Percentiles rank a stretch among this genome's conserved stretches.
phyloP scores from a whole-genome alignment of 2,113 vertebrate species.

The Hypomesus transpacificus region DNA sequence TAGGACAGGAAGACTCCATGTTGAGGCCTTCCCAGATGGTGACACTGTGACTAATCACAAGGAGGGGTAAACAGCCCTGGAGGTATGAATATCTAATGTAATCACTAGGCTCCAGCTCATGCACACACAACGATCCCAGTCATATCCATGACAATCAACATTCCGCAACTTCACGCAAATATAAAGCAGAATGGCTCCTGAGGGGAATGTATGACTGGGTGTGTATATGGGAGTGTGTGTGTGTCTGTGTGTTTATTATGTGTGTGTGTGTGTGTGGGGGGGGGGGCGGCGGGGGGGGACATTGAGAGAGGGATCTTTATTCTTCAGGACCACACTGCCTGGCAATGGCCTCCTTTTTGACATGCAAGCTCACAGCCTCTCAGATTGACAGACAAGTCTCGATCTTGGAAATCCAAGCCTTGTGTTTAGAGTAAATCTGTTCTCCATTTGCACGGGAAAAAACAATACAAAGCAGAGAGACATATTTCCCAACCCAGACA shows the following conservation, averaged over 20 bases:
- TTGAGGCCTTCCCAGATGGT: constrained; percentile 14
- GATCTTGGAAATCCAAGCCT: constrained; percentile 52
- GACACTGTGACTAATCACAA: not conserved
- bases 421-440: constrained; percentile 61
- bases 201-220: constrained; percentile 3
- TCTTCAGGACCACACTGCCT: constrained; percentile 41
- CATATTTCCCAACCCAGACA: constrained; percentile 51
- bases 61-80: constrained; percentile 26
- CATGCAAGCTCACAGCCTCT: constrained; percentile 48
- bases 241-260: not conserved
- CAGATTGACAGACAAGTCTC: constrained; percentile 52
- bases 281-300: no score
- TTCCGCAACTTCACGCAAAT: constrained; percentile 26
- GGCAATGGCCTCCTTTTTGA: constrained; percentile 44
- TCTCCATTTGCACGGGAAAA: constrained; percentile 57
- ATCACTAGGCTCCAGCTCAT: constrained; percentile 55
- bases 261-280: not conserved
- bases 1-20: constrained; percentile 18
- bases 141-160: constrained; percentile 41
- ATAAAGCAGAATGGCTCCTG: constrained; percentile 23
- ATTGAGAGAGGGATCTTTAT: not conserved
- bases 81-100: constrained; percentile 54
- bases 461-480: constrained; percentile 54
- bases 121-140: constrained; percentile 26
- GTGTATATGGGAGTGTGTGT: not conserved